A percentile compares a stretch with the other conserved stretches of the same genome.
These are phyloP conservation scores for Haliclona indistincta DNA, from an alignment of 37 sponge, comb jelly and placozoan species.

Conservation along the genomic window DNA sequence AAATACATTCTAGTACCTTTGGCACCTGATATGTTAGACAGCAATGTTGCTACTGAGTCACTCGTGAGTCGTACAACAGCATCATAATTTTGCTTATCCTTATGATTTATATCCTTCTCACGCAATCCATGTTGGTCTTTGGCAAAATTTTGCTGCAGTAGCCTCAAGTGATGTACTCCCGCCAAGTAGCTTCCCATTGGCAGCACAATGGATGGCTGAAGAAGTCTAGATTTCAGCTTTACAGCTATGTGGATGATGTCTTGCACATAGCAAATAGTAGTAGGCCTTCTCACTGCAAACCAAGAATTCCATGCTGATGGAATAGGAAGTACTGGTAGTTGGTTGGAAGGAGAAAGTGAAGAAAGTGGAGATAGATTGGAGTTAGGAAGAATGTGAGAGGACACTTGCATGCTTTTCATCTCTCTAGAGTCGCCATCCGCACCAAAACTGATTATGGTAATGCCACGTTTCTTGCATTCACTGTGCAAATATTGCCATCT, in stretches of 20 bases:
- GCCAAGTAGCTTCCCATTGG: conserved; percentile 44
- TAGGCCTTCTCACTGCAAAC: conserved; percentile 20
- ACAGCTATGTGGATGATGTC: conserved; percentile 53
- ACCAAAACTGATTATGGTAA: conserved; percentile 51
- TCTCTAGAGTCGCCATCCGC: conserved; percentile 58
- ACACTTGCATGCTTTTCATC: conserved; percentile 49
- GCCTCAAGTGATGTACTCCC: conserved; percentile 41
- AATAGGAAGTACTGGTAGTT: conserved; percentile 3
- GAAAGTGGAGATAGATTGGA: neutral
- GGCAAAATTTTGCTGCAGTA: conserved; percentile 16
- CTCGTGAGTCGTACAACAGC: conserved; percentile 17
- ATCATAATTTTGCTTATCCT: conserved; percentile 60
- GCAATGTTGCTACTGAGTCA: neutral
- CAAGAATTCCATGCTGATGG: conserved; percentile 38
- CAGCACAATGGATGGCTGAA: conserved; percentile 42
- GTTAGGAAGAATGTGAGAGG: neutral
- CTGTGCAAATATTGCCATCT: conserved; percentile 36
- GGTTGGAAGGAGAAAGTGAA: neutral
- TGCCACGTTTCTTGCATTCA: conserved; percentile 43
- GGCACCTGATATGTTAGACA: conserved; percentile 47
- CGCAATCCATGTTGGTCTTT: conserved; percentile 49
- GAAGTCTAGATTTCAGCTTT: conserved; percentile 35
- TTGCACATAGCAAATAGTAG: conserved; percentile 51
- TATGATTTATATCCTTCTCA: conserved; percentile 29
- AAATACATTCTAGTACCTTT: conserved; percentile 32